Percentiles rank a stretch among this genome's conserved stretches.
Evolutionary conservation across 2,888 invertebrate genomes (phyloP).

Genomic region (Agrenia bidenticulata): DNA sequence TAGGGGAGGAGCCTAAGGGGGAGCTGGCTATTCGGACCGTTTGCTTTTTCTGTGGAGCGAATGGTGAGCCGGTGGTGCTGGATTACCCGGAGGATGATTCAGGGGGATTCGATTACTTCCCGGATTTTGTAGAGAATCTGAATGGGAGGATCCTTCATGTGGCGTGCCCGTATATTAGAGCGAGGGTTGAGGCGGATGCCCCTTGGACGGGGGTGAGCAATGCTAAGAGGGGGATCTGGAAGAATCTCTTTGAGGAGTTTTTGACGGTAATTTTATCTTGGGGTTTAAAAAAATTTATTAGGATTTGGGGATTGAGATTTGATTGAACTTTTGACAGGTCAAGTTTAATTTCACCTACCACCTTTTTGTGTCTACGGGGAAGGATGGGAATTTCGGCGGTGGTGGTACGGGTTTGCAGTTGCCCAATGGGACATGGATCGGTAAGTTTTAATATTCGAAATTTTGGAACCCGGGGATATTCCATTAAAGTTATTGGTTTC

Average conservation of each 20-base stretch:
- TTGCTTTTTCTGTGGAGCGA: conserved; percentile 28
- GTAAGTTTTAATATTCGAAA: not conserved
- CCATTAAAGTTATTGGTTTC: too few relatives aligned
- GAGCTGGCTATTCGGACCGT: conserved; percentile 19
- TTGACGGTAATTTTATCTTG: conserved; percentile 29
- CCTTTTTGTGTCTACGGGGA: conserved; percentile 34
- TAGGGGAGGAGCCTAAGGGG: conserved; percentile 1
- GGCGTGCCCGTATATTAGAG: conserved; percentile 31
- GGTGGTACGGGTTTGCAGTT: conserved; percentile 41
- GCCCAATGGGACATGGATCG: conserved; percentile 42
- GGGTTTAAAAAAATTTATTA: too few relatives aligned
- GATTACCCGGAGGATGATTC: not conserved
- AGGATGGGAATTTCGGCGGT: conserved; percentile 26
- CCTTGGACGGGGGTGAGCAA: conserved; percentile 28
- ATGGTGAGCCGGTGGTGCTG: conserved; percentile 22
- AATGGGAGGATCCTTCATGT: conserved; percentile 34
- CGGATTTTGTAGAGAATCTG: conserved; percentile 38
- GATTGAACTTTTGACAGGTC: conserved; percentile 13
- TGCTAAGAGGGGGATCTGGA: conserved; percentile 43
- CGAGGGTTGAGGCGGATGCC: conserved; percentile 37
- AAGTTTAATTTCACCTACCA: conserved; percentile 43
- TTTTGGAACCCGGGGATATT: not conserved
- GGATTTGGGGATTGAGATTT: too few relatives aligned
- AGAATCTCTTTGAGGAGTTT: conserved; percentile 39
- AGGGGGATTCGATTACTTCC: conserved; percentile 30